Conservation (phyloP, 1,140 invertebrate species). For the Hylaeus volcanicus region DNA sequence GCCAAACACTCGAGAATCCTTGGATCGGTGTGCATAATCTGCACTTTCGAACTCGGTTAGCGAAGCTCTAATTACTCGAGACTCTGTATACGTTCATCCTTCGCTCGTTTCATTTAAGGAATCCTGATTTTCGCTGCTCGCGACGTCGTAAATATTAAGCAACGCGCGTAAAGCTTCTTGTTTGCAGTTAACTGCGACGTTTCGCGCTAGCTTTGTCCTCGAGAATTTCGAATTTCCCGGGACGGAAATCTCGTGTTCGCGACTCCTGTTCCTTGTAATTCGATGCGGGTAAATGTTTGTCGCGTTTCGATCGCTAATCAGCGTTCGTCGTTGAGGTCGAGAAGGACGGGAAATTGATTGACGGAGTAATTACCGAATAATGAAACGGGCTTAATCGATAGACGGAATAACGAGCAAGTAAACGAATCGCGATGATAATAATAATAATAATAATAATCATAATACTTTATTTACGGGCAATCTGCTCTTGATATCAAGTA, state of each 20-base stretch:
- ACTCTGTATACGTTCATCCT: background rate
- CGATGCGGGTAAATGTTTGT: background rate
- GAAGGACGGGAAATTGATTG: conserved; percentile 26
- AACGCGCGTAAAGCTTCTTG: too few relatives aligned
- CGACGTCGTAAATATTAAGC: too few relatives aligned
- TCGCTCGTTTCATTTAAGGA: background rate
- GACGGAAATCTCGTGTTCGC: background rate
- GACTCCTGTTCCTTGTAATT: background rate
- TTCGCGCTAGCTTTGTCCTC: background rate
- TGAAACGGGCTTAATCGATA: conserved; percentile 19
- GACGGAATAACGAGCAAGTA: background rate
- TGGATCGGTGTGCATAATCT: conserved; percentile 3
- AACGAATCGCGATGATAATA: background rate
- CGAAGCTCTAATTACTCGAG: background rate
- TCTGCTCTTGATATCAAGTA: too few relatives aligned
- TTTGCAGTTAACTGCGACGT: background rate
- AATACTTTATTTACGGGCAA: too few relatives aligned
- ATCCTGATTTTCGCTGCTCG: background rate
- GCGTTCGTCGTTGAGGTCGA: background rate
- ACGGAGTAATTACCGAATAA: conserved; percentile 47
- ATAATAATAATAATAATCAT: too few relatives aligned
- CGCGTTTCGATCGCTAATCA: background rate
- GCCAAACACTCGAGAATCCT: background rate
- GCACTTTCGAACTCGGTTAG: background rate
- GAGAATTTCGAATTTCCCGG: background rate